These are phyloP conservation scores for Platerodrilus igneus DNA, from an alignment of 2,888 invertebrate genomes.

Conservation along the genomic window DNA sequence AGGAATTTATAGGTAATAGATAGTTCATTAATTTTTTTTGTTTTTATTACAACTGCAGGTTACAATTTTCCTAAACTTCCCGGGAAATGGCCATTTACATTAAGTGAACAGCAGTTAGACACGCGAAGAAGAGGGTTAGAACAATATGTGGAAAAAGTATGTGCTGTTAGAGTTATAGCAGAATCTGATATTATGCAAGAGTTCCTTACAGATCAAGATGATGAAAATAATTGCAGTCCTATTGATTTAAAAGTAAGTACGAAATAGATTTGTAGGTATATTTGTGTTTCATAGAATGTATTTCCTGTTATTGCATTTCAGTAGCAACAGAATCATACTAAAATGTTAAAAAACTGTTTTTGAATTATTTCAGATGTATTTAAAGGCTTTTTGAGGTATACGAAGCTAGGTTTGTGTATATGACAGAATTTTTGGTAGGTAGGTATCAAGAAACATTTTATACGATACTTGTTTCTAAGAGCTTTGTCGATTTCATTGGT, in stretches of 20 bases:
- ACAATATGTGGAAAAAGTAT: conserved; percentile 96
- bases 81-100: conserved; percentile 96
- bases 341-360: no score
- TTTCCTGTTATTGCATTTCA: no score
- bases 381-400: no score
- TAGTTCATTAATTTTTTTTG: neutral
- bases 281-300: no score
- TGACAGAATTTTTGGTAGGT: no score
- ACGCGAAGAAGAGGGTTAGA: conserved; percentile 90
- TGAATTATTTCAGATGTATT: no score
- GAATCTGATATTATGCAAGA: conserved; percentile 97
- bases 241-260: conserved; percentile 64
- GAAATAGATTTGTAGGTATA: no score
- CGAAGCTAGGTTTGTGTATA: no score
- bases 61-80: conserved; percentile 97
- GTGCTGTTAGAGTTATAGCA: conserved; percentile 95
- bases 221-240: conserved; percentile 67
- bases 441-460: no score
- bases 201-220: conserved; percentile 90
- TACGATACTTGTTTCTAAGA: no score
- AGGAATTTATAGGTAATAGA: conserved; percentile 78
- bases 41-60: conserved; percentile 46
- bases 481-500: no score
- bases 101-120: conserved; percentile 97
- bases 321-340: no score